Base-by-base conservation (phyloP, 23 tunicate species). In the Ascidia mentula region DNA sequence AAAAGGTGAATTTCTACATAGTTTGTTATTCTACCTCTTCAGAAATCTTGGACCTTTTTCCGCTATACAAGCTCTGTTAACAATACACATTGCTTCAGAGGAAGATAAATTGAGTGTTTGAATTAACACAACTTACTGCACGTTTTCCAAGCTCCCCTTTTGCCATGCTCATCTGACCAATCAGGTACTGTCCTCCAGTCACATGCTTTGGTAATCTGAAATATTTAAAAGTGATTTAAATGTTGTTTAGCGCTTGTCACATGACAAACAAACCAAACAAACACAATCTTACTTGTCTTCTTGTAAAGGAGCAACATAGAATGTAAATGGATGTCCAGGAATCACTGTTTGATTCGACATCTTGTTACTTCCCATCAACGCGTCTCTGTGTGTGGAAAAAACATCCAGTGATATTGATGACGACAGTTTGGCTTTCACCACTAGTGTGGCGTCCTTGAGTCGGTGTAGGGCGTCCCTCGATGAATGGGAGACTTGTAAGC, bases 91-190 rank as follows among this genome's bases (percentile, higher is more conserved):
- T n/a, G n/a, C n/a, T n/a, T n/a, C n/a, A n/a, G n/a, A n/a, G n/a
- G n/a, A n/a, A n/a, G n/a, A n/a, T n/a, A n/a, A n/a, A n/a, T n/a
- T n/a, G n/a, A n/a, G n/a, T n/a, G n/a, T n/a, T n/a, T n/a, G n/a
- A n/a, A n/a, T n/a, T n/a, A n/a, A n/a, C n/a, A n/a, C 7, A 53
- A 75, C 97, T 87, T 75, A 92, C 97, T 35, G 88, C 91, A 59
- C 83, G 79, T 59, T 87, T 92, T 2, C 38, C 88, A 15, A 79
- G 53, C 17, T 92, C 97, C 18, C 78, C 70, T 79, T 92, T 92
- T 1, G 87, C 82, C 35, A 92, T 15, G 46, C 65, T 92, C 69
- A 92, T 24, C 59, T 73, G 45, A 17, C 92, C 91, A 40, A 42
- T 45, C 72, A 87, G 69, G 81, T 80, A 86, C 24, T 81, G 82